A percentile compares a stretch with the other conserved stretches of the same genome.
Evolutionary conservation across 2,888 invertebrate genomes (phyloP).

Genomic region (Drosophila kanekoi): DNA sequence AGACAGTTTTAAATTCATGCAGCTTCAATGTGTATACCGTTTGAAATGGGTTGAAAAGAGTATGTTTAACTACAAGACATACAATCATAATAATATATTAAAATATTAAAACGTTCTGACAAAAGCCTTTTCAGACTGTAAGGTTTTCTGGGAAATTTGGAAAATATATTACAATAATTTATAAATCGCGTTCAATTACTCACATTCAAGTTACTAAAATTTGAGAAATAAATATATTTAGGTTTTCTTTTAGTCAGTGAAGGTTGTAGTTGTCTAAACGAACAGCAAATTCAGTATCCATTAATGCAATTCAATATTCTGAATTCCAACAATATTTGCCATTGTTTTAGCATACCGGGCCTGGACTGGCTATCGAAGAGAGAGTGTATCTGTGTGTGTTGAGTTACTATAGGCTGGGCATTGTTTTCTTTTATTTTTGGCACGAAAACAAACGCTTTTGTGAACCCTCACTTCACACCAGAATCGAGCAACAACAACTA

Average conservation of each 20-base stretch:
- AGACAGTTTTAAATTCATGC: background rate
- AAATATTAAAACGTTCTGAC: too few species aligned
- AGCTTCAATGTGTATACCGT: background rate
- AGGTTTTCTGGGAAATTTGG: too few species aligned
- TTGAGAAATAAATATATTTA: too few species aligned
- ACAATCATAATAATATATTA: background rate
- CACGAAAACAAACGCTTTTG: slow-evolving; percentile 50
- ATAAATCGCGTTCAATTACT: too few species aligned
- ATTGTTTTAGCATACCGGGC: slow-evolving; percentile 40
- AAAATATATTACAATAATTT: too few species aligned
- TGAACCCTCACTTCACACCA: slow-evolving; percentile 26
- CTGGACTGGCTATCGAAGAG: slow-evolving; percentile 10
- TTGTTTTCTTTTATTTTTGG: slow-evolving; percentile 61
- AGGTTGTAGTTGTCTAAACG: background rate
- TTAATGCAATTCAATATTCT: slow-evolving; percentile 64
- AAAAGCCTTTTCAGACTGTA: too few species aligned
- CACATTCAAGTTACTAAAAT: too few species aligned
- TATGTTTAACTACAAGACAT: background rate
- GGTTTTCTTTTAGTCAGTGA: slow-evolving; percentile 17
- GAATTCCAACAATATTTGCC: slow-evolving; percentile 46
- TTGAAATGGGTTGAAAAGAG: too few species aligned
- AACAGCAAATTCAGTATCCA: slow-evolving; percentile 36
- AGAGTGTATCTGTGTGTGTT: slow-evolving; percentile 21
- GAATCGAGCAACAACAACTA: slow-evolving; percentile 8
- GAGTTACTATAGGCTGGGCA: slow-evolving; percentile 23